Evolutionary conservation across 2,797 vertebrate genomes (phyloP).

Genomic region (Sebastes elongatus): DNA sequence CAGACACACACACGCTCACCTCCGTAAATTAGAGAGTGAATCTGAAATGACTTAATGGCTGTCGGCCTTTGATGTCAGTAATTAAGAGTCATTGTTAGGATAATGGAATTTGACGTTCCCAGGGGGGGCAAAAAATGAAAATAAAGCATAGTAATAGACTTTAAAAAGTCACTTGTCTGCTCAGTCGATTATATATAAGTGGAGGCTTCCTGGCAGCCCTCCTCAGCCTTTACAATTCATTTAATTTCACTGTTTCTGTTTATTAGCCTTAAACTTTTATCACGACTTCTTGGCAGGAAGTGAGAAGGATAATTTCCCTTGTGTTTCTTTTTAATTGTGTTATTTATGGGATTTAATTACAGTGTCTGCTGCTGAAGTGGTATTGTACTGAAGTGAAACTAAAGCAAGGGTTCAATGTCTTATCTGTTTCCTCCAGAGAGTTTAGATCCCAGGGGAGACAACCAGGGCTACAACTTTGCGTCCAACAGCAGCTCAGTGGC

Average conservation of each 20-base stretch:
- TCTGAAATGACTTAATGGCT: slow-evolving; percentile 71
- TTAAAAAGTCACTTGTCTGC: slow-evolving; percentile 35
- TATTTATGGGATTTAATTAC: not conserved
- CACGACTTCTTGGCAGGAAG: not conserved
- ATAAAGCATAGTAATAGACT: slow-evolving; percentile 34
- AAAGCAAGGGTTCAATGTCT: not conserved
- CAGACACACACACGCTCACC: slow-evolving; percentile 34
- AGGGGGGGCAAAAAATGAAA: slow-evolving; percentile 12
- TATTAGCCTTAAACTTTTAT: not conserved
- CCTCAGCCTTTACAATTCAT: not conserved
- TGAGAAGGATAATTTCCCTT: not conserved
- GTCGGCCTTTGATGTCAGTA: slow-evolving; percentile 64
- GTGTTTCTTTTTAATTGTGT: not conserved
- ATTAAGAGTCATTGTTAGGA: slow-evolving; percentile 76
- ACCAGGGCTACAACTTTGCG: slow-evolving; percentile 91
- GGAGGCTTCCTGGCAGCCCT: slow-evolving; percentile 5
- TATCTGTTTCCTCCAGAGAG: slow-evolving; percentile 68
- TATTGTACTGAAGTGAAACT: not conserved
- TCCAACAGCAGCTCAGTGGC: slow-evolving; percentile 99
- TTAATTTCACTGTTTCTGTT: slow-evolving; percentile 3
- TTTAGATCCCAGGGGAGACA: slow-evolving; percentile 86
- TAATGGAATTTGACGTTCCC: slow-evolving; percentile 69
- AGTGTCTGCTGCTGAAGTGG: not conserved
- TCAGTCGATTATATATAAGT: slow-evolving; percentile 27
- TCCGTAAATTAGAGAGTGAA: slow-evolving; percentile 66